A percentile compares a stretch with the other conserved stretches of the same genome.
Conservation (phyloP, 2,113 vertebrate genomes). For the Calidris pygmaea region DNA sequence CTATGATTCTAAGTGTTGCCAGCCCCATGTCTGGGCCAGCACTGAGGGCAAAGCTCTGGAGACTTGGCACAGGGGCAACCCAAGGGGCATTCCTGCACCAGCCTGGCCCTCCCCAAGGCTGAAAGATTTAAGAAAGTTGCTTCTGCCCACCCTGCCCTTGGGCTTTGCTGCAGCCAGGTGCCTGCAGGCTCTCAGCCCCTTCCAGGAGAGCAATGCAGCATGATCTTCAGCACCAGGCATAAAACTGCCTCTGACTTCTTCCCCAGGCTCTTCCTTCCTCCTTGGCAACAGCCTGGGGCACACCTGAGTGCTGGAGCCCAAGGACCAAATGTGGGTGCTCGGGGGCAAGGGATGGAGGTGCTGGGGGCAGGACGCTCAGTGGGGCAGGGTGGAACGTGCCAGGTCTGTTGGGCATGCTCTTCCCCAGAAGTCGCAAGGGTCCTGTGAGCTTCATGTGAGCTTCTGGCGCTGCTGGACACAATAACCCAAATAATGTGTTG, state of each 20-base stretch:
- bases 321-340: background rate
- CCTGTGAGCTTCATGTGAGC: background rate
- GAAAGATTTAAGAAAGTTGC: background rate
- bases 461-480: background rate
- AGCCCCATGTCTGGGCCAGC: background rate
- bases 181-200: background rate
- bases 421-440: background rate
- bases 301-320: background rate
- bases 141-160: background rate
- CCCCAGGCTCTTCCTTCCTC: background rate
- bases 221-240: background rate
- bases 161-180: background rate
- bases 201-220: fast-evolving
- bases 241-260: background rate
- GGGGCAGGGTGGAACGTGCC: background rate
- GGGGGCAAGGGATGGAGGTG: background rate
- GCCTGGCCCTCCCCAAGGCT: background rate
- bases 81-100: background rate
- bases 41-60: background rate
- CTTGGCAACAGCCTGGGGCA: background rate
- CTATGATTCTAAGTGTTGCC: too few species aligned
- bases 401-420: fast-evolving
- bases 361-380: background rate
- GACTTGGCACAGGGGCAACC: background rate
- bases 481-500: background rate